These are phyloP conservation scores for Tachina grossa DNA, from an alignment of 2,888 invertebrate species.

Conservation along the genomic window DNA sequence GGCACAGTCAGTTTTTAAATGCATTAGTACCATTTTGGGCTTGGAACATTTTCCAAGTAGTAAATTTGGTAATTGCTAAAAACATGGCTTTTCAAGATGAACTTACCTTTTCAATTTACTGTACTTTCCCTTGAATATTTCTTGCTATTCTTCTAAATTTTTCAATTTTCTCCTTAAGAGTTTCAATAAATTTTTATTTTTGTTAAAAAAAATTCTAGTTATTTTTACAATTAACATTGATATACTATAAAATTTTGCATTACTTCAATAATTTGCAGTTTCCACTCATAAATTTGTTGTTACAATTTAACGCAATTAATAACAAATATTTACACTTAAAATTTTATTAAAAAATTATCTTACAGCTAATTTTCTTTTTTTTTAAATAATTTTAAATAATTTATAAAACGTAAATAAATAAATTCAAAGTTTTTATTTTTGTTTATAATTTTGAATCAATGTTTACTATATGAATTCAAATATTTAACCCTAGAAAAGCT, in stretches of 20 bases:
- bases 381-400: constrained; percentile 16
- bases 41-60: too few relatives aligned
- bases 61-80: too few relatives aligned
- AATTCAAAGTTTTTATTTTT: constrained; percentile 4
- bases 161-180: not conserved
- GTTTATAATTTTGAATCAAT: constrained; percentile 21
- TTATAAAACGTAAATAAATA: constrained; percentile 7
- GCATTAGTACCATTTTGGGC: too few relatives aligned
- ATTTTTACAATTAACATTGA: constrained; percentile 48
- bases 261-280: constrained; percentile 39
- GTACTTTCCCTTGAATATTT: too few relatives aligned
- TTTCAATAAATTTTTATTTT: not conserved
- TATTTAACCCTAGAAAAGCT: not conserved
- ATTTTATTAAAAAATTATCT: constrained; percentile 47
- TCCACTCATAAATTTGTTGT: constrained; percentile 37
- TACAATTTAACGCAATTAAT: constrained; percentile 37
- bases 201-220: not conserved
- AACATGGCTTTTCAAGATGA: too few relatives aligned
- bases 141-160: not conserved
- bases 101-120: too few relatives aligned
- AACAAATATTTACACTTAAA: constrained; percentile 57
- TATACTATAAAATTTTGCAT: not conserved
- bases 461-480: constrained; percentile 20
- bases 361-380: constrained; percentile 44
- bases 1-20: too few relatives aligned